These are phyloP conservation scores for Imbricaverruca yamaguchii DNA, from an alignment of 2,888 invertebrate genomes.

Conservation along the genomic window DNA sequence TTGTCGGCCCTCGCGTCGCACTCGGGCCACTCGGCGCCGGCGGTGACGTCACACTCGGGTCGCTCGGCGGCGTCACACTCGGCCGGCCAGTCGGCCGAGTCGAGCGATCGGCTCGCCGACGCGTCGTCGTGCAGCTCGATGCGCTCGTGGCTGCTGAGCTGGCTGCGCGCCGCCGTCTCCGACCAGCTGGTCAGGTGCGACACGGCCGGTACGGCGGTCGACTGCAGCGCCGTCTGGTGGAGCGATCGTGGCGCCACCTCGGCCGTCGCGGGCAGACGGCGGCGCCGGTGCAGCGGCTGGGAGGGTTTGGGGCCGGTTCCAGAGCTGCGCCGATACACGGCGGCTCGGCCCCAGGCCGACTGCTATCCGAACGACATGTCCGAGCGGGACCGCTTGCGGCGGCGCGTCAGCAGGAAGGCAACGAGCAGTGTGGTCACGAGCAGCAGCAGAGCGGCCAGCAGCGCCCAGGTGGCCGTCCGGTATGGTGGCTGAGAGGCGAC, in stretches of 20 bases:
- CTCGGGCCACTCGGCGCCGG: not conserved
- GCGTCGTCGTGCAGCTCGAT: not conserved
- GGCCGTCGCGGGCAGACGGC: not conserved
- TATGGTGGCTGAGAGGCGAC: not conserved
- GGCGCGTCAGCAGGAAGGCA: not conserved
- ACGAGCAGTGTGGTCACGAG: not conserved
- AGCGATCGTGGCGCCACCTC: not conserved
- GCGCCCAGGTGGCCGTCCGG: not conserved
- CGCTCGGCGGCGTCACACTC: slow-evolving; percentile 4
- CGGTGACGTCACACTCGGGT: slow-evolving; percentile 14
- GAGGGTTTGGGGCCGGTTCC: no score
- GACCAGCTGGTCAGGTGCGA: not conserved
- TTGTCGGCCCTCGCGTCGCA: not conserved
- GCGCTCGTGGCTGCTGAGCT: not conserved
- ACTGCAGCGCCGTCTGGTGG: not conserved
- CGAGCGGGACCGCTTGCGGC: not conserved
- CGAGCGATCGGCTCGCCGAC: not conserved
- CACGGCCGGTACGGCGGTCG: not conserved
- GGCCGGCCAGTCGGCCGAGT: not conserved
- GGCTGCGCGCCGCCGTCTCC: not conserved
- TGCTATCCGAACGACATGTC: slow-evolving; percentile 17
- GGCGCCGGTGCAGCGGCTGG: no score
- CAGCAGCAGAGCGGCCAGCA: not conserved
- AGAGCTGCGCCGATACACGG: not conserved
- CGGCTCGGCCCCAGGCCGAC: not conserved